Evolutionary conservation across 2,113 vertebrate genomes (phyloP).

Genomic region (Paralichthys olivaceus): DNA sequence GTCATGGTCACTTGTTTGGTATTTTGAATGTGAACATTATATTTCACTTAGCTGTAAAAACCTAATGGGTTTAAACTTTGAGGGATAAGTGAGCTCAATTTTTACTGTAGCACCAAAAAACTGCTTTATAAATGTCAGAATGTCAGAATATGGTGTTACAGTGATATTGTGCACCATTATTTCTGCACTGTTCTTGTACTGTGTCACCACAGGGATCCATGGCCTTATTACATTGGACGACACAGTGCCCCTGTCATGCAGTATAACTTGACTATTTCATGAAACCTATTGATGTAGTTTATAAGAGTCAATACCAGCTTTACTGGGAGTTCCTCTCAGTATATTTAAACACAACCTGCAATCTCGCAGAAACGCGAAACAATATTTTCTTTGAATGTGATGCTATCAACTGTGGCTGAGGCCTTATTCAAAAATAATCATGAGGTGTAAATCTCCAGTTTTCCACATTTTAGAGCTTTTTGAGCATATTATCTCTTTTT

Average conservation of each 20-base stretch:
- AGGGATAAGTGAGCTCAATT: background rate
- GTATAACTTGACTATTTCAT: background rate
- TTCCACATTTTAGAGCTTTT: background rate
- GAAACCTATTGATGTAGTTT: background rate
- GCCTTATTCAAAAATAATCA: background rate
- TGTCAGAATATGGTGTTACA: background rate
- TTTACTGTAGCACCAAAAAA: background rate
- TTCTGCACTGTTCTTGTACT: background rate
- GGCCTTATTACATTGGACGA: background rate
- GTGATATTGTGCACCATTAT: background rate
- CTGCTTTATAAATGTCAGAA: background rate
- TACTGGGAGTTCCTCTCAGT: background rate
- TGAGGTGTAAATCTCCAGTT: background rate
- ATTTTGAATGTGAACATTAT: background rate
- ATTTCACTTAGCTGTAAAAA: background rate
- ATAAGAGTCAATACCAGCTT: background rate
- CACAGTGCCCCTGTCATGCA: background rate
- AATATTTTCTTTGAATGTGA: background rate
- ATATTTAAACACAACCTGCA: background rate
- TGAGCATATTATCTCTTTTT: background rate
- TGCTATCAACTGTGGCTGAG: background rate
- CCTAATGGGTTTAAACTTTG: too few species aligned
- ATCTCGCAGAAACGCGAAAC: background rate
- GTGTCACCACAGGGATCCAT: background rate
- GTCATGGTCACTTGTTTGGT: constrained; percentile 12